Conservation (phyloP, 1,140 invertebrate species). For the Aphaenogaster ashmeadi region DNA sequence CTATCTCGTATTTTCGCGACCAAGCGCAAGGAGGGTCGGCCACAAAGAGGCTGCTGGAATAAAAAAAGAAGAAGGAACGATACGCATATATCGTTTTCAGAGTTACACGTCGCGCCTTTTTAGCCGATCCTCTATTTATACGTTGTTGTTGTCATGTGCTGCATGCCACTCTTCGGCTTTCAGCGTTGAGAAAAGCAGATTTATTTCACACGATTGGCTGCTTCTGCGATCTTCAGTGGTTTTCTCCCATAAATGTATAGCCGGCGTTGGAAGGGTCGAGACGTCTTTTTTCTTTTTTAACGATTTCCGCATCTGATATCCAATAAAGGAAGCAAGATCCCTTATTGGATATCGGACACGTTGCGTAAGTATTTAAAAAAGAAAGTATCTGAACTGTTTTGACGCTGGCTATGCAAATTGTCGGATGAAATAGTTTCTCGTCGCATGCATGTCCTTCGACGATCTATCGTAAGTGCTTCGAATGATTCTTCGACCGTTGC, state of each 20-base stretch:
- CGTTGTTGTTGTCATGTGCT: conserved; percentile 57
- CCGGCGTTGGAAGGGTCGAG: not conserved
- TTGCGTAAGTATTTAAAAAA: not conserved
- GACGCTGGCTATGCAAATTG: not conserved
- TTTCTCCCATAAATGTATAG: not conserved
- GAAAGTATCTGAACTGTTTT: not conserved
- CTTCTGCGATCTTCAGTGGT: conserved; percentile 33
- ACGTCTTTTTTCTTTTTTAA: conserved; percentile 1
- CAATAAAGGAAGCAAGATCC: not conserved
- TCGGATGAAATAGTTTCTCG: conserved; percentile 9
- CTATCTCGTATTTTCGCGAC: conserved; percentile 11
- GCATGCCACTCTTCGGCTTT: conserved; percentile 62
- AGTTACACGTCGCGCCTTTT: not conserved
- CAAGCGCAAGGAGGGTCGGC: conserved; percentile 33
- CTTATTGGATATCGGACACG: not conserved
- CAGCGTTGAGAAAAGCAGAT: conserved; percentile 30
- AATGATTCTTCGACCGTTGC: conserved; percentile 33
- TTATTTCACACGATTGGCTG: conserved; percentile 37
- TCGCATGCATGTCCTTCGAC: conserved; percentile 42
- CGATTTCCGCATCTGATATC: not conserved
- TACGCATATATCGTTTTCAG: not conserved
- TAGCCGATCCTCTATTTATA: conserved; percentile 38
- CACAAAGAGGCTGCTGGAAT: conserved; percentile 16
- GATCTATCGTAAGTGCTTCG: conserved; percentile 20
- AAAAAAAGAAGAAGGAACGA: not conserved